Evolutionary conservation across 2,113 vertebrate species (phyloP).

Genomic region (Junco hyemalis): DNA sequence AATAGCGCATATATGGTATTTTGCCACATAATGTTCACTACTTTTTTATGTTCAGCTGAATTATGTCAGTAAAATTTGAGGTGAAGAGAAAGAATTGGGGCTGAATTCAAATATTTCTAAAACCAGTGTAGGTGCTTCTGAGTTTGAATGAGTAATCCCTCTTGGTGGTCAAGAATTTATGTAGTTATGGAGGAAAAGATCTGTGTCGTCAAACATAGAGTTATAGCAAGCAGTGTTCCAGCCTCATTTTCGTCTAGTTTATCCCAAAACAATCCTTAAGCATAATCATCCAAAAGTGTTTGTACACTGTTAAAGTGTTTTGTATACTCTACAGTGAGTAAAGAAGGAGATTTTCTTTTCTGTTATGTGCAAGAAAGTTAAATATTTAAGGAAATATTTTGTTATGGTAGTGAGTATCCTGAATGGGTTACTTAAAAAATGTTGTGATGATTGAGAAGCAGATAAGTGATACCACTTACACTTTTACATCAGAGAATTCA

Average conservation of each 20-base stretch:
- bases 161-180: background rate
- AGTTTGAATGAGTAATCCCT: background rate
- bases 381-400: background rate
- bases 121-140: background rate
- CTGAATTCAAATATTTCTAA: background rate
- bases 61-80: background rate
- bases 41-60: background rate
- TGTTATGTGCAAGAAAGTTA: background rate
- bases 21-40: background rate
- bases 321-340: background rate
- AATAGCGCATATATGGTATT: background rate
- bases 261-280: background rate
- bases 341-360: background rate
- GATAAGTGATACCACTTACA: background rate
- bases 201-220: background rate
- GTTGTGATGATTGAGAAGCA: background rate
- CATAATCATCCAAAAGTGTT: background rate
- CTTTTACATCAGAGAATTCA: background rate
- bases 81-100: background rate
- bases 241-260: background rate
- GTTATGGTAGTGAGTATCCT: background rate
- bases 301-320: background rate
- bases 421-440: background rate
- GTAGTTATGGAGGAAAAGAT: background rate
- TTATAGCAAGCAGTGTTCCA: background rate